Percentiles rank a stretch among this genome's conserved stretches.
Conservation (phyloP, 2,113 vertebrate species). For the Misgurnus mizolepis region DNA sequence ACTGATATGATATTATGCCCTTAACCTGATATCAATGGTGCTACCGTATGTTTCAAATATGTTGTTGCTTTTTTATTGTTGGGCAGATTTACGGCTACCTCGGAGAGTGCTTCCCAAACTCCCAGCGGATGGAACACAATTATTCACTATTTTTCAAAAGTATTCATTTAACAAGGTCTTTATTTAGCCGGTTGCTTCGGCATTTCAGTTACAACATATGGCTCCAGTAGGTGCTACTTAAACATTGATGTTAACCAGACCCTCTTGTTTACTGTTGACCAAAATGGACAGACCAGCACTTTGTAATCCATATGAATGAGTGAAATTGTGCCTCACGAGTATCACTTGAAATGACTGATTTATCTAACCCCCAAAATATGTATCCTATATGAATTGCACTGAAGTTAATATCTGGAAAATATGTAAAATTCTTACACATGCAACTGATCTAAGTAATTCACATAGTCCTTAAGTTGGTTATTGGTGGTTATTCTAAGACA, state of each 20-base stretch:
- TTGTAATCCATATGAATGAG: constrained; percentile 36
- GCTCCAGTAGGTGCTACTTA: constrained; percentile 46
- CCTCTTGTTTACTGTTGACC: constrained; percentile 5
- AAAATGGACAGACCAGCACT: constrained; percentile 48
- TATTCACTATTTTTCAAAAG: constrained; percentile 22
- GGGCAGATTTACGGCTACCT: constrained; percentile 80
- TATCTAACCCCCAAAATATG: constrained; percentile 20
- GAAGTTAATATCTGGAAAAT: constrained; percentile 56
- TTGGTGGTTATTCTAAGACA: too few relatives aligned
- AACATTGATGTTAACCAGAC: constrained; percentile 34
- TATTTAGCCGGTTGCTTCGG: background rate
- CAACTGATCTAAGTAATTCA: constrained; percentile 17
- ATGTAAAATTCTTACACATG: background rate
- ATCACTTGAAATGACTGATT: constrained; percentile 44
- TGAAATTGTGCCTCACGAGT: constrained; percentile 28
- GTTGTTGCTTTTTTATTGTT: constrained; percentile 58
- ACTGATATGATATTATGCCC: constrained; percentile 16
- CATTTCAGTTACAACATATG: background rate
- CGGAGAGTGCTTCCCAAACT: constrained; percentile 68
- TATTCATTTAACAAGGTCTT: background rate
- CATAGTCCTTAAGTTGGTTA: background rate
- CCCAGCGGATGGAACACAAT: constrained; percentile 51
- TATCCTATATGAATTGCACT: constrained; percentile 66
- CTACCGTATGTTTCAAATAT: constrained; percentile 65
- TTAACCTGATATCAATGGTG: constrained; percentile 71